A percentile compares a stretch with the other conserved stretches of the same genome.
Conservation (phyloP, 1,140 invertebrate genomes). For the Zaprionus capensis region DNA sequence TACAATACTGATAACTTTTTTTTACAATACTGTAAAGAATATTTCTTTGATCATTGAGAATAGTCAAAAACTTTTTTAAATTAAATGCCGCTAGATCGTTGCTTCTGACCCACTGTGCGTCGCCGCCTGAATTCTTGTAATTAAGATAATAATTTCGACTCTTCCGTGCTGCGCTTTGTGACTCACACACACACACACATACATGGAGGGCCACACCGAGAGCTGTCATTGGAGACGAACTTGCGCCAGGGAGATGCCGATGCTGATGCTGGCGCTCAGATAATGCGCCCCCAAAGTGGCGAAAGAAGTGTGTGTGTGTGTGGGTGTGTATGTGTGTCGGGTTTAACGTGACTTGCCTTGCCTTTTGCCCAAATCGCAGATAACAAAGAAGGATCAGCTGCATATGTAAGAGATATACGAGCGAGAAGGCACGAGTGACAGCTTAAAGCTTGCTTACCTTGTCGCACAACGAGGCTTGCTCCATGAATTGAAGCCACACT, state of each 20-base stretch:
- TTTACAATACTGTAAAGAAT: too few relatives aligned
- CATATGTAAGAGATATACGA: slow-evolving; percentile 50
- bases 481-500: not conserved
- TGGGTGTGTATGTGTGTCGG: slow-evolving; percentile 7
- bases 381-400: slow-evolving; percentile 40
- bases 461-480: slow-evolving; percentile 3
- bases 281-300: not conserved
- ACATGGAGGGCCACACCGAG: slow-evolving; percentile 52
- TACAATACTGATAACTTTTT: too few relatives aligned
- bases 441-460: slow-evolving; percentile 4
- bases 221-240: slow-evolving; percentile 67
- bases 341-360: slow-evolving; percentile 36
- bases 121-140: slow-evolving; percentile 60
- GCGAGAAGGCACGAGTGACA: not conserved
- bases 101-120: not conserved
- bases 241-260: slow-evolving; percentile 49
- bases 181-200: slow-evolving; percentile 22
- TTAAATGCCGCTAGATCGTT: too few relatives aligned
- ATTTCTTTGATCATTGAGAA: too few relatives aligned
- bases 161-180: slow-evolving; percentile 44
- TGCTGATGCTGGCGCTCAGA: slow-evolving; percentile 1
- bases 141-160: slow-evolving; percentile 69
- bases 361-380: slow-evolving; percentile 61
- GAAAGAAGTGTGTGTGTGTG: slow-evolving; percentile 12
- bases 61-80: too few relatives aligned